Evolutionary conservation across 2,113 vertebrate genomes (phyloP).

Genomic region (Pungitius pungitius): DNA sequence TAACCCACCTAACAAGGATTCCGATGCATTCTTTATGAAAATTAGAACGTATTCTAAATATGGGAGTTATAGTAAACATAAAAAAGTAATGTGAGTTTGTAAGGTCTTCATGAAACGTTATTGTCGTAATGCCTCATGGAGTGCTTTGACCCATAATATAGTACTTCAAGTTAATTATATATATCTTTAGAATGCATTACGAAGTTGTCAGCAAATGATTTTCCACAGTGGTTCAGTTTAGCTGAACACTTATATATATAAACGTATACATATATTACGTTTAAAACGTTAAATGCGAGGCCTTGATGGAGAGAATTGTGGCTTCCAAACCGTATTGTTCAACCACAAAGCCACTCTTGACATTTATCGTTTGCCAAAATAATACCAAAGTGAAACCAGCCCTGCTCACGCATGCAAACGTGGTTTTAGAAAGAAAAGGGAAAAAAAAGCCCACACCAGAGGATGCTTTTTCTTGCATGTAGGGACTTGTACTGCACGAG

Average conservation of each 20-base stretch:
- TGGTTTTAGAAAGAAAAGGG: background rate
- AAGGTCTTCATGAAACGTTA: background rate
- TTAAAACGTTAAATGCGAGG: too few relatives aligned
- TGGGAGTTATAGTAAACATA: background rate
- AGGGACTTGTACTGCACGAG: constrained; percentile 24
- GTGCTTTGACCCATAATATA: background rate
- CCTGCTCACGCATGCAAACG: background rate
- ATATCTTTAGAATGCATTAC: background rate
- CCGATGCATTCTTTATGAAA: background rate
- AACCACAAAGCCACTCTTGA: too few relatives aligned
- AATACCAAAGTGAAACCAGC: background rate
- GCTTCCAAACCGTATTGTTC: too few relatives aligned
- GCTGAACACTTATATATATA: too few relatives aligned
- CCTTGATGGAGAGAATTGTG: too few relatives aligned
- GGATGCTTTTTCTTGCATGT: background rate
- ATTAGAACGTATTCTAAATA: background rate
- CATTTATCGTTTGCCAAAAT: background rate
- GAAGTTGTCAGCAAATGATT: background rate
- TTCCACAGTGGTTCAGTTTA: background rate
- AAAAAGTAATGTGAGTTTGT: background rate
- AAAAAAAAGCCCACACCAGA: constrained; percentile 2
- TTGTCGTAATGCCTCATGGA: background rate
- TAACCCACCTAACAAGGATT: background rate
- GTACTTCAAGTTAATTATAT: background rate
- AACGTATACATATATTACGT: too few relatives aligned